Base-by-base conservation (phyloP, 2,797 vertebrate species). In the Acanthornis magna region DNA sequence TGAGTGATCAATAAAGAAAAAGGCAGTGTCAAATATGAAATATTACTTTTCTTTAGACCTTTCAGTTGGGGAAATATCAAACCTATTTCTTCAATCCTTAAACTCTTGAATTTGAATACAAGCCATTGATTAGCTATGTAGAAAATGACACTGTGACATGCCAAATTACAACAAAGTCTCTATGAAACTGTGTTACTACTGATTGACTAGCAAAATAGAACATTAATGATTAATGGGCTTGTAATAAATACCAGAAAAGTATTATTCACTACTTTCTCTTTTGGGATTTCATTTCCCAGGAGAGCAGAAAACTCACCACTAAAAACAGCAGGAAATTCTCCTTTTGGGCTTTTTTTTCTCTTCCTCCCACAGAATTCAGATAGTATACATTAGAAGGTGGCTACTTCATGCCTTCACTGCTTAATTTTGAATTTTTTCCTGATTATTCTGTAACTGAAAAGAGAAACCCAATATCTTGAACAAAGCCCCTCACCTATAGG, bases 1-100 rank as follows among this genome's bases (percentile, higher is more conserved):
- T 18, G 36, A 90, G 36, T 88, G 88, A 91, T 96, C 92, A 93
- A 85, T 91, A 96, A 93, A 88, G 61, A 93, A 89, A 93, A 95
- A 75, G 57, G 50, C 38, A 86, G 32, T 75, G 80, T 91, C 88
- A 92, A 62, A 48, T 68, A 85, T 95, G 91, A 95, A 94, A 80
- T 81, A 92, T 85, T 94, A 57, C 60, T 87, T 95, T 83, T 81
- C 88, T 76, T 79, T 61, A 93, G 89, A 93, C 61, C 77, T 93
- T 94, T 94, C 63, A 43, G 29, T 89, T 84, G 86, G 8, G 63
- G 62, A 96, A 96, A 96, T 91, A 94, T 62, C 95, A 97, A 80
- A 68, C 51, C 68, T 85, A 72, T 71, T 77, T 89, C 9, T 65
- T 83, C 78, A 22, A 13, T 83, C 47, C n/a, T 85, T 74, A 74